Conservation (phyloP, 2,797 vertebrate genomes). For the Pagetopsis macropterus region DNA sequence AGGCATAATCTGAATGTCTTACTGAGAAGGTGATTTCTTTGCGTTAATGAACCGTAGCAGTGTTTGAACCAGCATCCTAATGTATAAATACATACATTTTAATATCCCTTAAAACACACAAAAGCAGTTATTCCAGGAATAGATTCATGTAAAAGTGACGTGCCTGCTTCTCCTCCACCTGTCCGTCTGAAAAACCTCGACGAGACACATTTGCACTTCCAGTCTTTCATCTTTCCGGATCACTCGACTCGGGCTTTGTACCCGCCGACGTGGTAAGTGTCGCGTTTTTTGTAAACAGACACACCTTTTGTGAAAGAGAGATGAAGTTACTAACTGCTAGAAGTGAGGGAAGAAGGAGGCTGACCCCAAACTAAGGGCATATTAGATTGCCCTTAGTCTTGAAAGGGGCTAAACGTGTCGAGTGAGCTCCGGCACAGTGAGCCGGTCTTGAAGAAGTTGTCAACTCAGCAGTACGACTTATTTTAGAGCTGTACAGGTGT, state of each 20-base stretch:
- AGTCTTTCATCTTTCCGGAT: slow-evolving; percentile 90
- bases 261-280: slow-evolving; percentile 83
- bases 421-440: slow-evolving; percentile 48
- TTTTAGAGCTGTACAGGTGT: neutral
- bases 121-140: no score
- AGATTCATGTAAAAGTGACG: no score
- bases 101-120: no score
- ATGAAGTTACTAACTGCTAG: slow-evolving; percentile 80
- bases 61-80: no score
- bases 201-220: slow-evolving; percentile 83
- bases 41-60: no score
- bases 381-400: slow-evolving; percentile 69
- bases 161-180: slow-evolving; percentile 76
- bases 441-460: slow-evolving; percentile 19
- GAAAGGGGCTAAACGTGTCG: slow-evolving; percentile 66
- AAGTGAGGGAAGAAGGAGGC: slow-evolving; percentile 64
- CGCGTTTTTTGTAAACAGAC: slow-evolving; percentile 88
- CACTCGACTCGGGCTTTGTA: slow-evolving; percentile 84
- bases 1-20: no score
- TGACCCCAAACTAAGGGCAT: slow-evolving; percentile 73
- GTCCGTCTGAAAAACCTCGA: slow-evolving; percentile 84
- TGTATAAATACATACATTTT: no score
- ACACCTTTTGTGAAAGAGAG: slow-evolving; percentile 80
- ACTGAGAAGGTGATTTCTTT: no score
- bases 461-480: slow-evolving; percentile 7